These are phyloP conservation scores for Platyura marginata DNA, from an alignment of 1,140 invertebrate genomes.

Conservation along the genomic window DNA sequence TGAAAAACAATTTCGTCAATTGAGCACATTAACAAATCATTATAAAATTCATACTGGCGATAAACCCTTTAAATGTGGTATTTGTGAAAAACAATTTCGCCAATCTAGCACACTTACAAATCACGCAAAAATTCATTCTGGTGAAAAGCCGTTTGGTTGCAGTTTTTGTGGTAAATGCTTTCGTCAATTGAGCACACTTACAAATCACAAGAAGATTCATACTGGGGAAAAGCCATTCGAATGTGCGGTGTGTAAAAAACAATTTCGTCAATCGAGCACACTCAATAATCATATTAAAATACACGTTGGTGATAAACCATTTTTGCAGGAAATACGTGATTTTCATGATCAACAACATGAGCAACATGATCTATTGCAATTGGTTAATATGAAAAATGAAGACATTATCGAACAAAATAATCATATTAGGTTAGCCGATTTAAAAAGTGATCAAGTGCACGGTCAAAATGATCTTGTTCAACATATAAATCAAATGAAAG, in stretches of 20 bases:
- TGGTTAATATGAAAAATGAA: too few relatives aligned
- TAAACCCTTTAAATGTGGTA: conserved; percentile 22
- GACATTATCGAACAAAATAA: too few relatives aligned
- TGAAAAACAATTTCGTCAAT: conserved; percentile 22
- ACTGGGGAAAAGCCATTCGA: conserved; percentile 13
- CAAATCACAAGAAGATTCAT: conserved; percentile 24
- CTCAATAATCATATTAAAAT: conserved; percentile 27
- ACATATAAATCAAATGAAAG: too few relatives aligned
- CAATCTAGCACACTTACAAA: conserved; percentile 24
- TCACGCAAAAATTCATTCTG: conserved; percentile 26
- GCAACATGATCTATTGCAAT: too few relatives aligned
- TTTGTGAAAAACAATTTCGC: conserved; percentile 25
- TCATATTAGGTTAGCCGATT: too few relatives aligned
- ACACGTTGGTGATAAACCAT: conserved; percentile 23
- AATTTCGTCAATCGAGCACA: conserved; percentile 24
- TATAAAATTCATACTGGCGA: conserved; percentile 25
- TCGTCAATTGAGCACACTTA: conserved; percentile 21
- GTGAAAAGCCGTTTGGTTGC: conserved; percentile 15
- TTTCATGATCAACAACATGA: neutral
- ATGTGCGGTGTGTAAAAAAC: conserved; percentile 24
- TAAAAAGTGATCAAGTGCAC: too few relatives aligned
- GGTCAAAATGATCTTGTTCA: too few relatives aligned
- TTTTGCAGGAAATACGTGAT: neutral
- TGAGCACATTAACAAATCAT: conserved; percentile 23
- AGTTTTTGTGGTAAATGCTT: conserved; percentile 18